Conservation (phyloP, 2,888 invertebrate genomes). For the Eristalis pertinax region DNA sequence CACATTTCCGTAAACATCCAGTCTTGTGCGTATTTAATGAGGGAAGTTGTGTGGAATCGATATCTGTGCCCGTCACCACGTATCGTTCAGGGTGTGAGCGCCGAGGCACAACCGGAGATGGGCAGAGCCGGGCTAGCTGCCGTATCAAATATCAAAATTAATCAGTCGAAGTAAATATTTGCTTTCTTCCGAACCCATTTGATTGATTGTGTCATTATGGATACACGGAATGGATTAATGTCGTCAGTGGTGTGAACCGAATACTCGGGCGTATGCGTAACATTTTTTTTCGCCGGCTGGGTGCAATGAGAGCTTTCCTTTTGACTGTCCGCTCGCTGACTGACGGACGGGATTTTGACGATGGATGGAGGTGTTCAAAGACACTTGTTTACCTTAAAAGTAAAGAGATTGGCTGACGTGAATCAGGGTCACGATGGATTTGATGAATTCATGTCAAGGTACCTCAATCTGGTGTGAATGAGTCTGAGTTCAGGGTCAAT, state of each 20-base stretch:
- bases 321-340: neutral
- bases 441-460: too few species aligned
- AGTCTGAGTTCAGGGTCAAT: too few species aligned
- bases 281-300: neutral
- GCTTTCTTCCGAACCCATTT: conserved; percentile 24
- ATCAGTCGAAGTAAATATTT: conserved; percentile 29
- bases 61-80: neutral
- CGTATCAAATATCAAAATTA: conserved; percentile 28
- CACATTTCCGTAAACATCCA: neutral
- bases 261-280: neutral
- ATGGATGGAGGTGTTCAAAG: neutral
- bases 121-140: neutral
- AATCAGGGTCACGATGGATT: too few species aligned
- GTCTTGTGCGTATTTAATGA: neutral
- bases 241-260: neutral
- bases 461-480: too few species aligned
- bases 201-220: conserved; percentile 28
- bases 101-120: neutral
- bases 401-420: too few species aligned
- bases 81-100: neutral
- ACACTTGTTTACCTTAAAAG: too few species aligned
- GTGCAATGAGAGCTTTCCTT: neutral
- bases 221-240: conserved; percentile 11
- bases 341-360: neutral
- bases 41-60: neutral